These are phyloP conservation scores for Diarsia mendica DNA, from an alignment of 2,888 invertebrate species.

Conservation along the genomic window DNA sequence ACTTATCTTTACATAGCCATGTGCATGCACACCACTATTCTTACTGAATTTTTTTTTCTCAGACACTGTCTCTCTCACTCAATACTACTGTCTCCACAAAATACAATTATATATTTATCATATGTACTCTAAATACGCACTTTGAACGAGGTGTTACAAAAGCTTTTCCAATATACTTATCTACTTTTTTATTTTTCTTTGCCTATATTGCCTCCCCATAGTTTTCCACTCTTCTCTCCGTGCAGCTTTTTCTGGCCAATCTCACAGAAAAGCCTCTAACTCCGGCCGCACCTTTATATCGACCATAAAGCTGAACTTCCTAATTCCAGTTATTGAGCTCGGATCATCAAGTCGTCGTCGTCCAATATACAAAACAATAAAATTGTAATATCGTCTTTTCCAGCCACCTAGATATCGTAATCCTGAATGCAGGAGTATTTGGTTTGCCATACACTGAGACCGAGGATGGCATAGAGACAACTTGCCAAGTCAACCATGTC, in stretches of 20 bases:
- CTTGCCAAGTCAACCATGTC: constrained; percentile 97
- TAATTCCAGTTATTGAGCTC: no score
- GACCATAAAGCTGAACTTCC: no score
- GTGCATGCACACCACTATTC: not conserved
- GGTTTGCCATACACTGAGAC: constrained; percentile 93
- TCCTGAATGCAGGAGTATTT: constrained; percentile 96
- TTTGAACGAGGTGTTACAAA: not conserved
- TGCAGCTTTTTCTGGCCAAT: no score
- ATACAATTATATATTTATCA: not conserved
- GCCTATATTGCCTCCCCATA: no score
- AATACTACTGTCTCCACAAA: not conserved
- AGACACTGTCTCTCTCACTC: not conserved
- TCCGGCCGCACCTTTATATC: no score
- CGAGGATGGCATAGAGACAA: constrained; percentile 93
- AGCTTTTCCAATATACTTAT: no score
- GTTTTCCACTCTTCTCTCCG: no score
- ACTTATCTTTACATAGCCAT: not conserved
- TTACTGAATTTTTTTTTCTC: not conserved
- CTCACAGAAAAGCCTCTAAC: no score
- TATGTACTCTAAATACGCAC: not conserved
- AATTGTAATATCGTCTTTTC: constrained; percentile 63
- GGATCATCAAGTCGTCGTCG: no score
- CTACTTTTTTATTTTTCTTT: no score
- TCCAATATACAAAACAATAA: not conserved
- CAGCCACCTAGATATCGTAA: constrained; percentile 93